phyloP scores from a whole-genome alignment of 2,888 invertebrate species.

The Drosophila robusta region DNA sequence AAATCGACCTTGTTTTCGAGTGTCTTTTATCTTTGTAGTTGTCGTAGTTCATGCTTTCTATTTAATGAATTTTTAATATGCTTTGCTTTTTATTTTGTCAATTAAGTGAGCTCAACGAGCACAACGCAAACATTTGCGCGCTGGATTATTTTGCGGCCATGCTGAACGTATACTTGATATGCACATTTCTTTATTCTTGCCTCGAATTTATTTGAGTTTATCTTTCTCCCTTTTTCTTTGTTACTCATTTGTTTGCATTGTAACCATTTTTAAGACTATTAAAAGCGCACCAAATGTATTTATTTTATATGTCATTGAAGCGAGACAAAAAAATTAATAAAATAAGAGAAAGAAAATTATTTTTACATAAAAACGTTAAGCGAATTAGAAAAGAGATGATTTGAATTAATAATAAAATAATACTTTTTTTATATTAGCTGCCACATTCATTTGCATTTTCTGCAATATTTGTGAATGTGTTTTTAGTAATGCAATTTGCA shows the following conservation, averaged over 20 bases:
- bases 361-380: background rate
- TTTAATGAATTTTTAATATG: slow-evolving; percentile 77
- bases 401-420: slow-evolving; percentile 5
- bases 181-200: slow-evolving; percentile 10
- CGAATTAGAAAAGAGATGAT: background rate
- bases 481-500: slow-evolving; percentile 28
- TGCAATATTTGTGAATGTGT: background rate
- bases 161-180: slow-evolving; percentile 45
- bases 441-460: background rate
- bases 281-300: slow-evolving; percentile 24
- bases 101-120: slow-evolving; percentile 44
- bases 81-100: slow-evolving; percentile 54
- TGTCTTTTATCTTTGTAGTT: slow-evolving; percentile 11
- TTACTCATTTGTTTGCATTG: slow-evolving; percentile 2
- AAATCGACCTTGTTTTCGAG: slow-evolving; percentile 17
- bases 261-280: slow-evolving; percentile 46
- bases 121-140: slow-evolving; percentile 42
- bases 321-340: background rate
- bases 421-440: background rate
- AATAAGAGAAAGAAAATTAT: background rate
- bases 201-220: slow-evolving; percentile 13
- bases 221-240: background rate
- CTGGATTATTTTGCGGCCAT: slow-evolving; percentile 44
- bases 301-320: background rate
- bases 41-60: slow-evolving; percentile 54